Evolutionary conservation across 2,113 vertebrate species (phyloP).

Genomic region (Zapornia atra): DNA sequence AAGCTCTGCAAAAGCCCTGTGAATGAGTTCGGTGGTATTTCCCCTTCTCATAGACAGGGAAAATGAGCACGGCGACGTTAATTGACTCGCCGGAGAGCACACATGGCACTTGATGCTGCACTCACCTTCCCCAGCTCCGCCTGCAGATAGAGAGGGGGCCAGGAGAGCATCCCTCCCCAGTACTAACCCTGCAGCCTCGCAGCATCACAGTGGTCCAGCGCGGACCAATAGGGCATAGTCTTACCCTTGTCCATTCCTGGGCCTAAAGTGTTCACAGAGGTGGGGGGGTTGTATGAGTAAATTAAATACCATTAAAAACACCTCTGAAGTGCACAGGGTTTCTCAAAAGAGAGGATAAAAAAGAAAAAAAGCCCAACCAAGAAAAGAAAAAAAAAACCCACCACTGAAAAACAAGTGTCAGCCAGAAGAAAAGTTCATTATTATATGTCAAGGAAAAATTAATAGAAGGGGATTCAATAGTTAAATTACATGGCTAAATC

Average conservation of each 20-base stretch:
- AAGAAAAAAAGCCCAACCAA: not conserved
- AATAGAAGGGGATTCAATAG: constrained; percentile 31
- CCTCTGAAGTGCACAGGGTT: not conserved
- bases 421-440: constrained; percentile 28
- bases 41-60: not conserved
- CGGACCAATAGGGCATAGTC: fast-evolving
- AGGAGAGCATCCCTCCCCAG: not conserved
- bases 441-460: constrained; percentile 9
- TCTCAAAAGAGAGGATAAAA: not conserved
- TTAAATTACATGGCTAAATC: constrained; percentile 37
- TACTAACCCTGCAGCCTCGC: fast-evolving
- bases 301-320: not conserved
- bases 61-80: constrained; percentile 1
- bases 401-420: not conserved
- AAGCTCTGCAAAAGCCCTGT: not conserved
- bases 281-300: not conserved
- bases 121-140: not conserved
- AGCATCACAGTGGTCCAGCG: not conserved
- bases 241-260: not conserved
- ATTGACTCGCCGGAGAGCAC: not conserved
- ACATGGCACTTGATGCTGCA: not conserved
- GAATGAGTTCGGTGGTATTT: not conserved
- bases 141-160: fast-evolving
- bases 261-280: not conserved
- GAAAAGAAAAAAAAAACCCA: too few species aligned